Percentiles rank a stretch among this genome's conserved stretches.
Evolutionary conservation across 37 sponge, comb jelly and placozoan species (phyloP).

Genomic region (Cladorhizidae sp.): DNA sequence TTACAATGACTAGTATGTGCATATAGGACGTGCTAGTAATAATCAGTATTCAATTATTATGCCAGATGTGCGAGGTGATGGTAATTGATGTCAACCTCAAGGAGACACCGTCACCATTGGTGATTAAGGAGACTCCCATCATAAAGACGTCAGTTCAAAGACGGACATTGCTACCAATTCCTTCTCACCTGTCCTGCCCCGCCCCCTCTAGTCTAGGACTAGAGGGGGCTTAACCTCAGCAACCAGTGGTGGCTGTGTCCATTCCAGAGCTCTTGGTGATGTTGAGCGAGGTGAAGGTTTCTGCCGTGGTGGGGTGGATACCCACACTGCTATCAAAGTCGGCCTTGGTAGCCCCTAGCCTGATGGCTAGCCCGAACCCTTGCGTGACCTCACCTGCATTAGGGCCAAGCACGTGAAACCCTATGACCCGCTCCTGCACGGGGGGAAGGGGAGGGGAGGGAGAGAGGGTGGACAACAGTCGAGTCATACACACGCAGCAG

Average conservation of each 20-base stretch:
- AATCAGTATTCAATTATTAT: no score
- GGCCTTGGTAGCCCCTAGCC: conserved; percentile 87
- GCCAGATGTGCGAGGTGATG: neutral
- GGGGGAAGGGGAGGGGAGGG: neutral
- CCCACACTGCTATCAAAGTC: conserved; percentile 95
- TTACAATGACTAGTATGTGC: no score
- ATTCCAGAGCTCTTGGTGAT: conserved; percentile 84
- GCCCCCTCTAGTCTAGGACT: neutral
- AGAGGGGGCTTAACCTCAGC: conserved; percentile 98
- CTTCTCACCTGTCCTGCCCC: neutral
- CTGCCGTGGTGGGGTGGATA: conserved; percentile 97
- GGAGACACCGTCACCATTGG: conserved; percentile 18
- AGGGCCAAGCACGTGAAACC: conserved; percentile 89
- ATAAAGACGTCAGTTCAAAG: neutral
- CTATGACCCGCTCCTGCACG: conserved; percentile 85
- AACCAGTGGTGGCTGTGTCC: conserved; percentile 63
- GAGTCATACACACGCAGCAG: no score
- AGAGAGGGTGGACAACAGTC: no score
- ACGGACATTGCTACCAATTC: neutral
- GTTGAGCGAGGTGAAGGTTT: conserved; percentile 87
- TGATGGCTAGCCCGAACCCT: conserved; percentile 92
- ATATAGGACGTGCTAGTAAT: no score
- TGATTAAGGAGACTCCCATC: conserved; percentile 22
- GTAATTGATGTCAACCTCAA: neutral
- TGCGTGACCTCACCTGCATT: conserved; percentile 98